Evolutionary conservation across 2,888 invertebrate genomes (phyloP).

Genomic region (Apamea monoglypha): DNA sequence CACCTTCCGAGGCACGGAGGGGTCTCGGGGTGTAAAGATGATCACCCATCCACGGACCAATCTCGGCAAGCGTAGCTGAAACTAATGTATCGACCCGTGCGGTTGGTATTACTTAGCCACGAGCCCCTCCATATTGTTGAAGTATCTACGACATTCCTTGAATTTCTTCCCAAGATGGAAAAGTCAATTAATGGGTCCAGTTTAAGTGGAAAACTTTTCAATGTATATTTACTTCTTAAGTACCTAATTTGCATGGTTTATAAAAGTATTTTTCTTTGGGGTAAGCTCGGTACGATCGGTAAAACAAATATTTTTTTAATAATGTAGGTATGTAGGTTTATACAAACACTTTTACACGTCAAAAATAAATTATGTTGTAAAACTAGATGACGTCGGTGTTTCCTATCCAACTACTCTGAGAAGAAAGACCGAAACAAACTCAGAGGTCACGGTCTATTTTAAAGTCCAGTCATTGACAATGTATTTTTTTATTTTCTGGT

Average conservation of each 20-base stretch:
- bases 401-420: background rate
- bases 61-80: no score
- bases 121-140: conserved; percentile 15
- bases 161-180: conserved; percentile 31
- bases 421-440: no score
- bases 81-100: no score
- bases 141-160: conserved; percentile 39
- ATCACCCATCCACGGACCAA: background rate
- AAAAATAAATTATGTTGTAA: background rate
- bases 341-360: background rate
- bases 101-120: background rate
- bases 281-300: background rate
- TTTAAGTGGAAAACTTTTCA: conserved; percentile 40
- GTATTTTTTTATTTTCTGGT: no score
- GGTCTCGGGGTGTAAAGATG: background rate
- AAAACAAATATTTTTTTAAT: background rate
- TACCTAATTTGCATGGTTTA: conserved; percentile 13
- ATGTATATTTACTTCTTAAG: conserved; percentile 20
- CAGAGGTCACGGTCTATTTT: no score
- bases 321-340: background rate
- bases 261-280: background rate
- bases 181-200: conserved; percentile 47
- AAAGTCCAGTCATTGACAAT: no score
- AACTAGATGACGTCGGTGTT: no score
- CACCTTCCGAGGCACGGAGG: background rate